A percentile compares a stretch with the other conserved stretches of the same genome.
These are phyloP conservation scores for Perodicticus potto DNA, from an alignment of 2,797 vertebrate genomes.

Conservation along the genomic window DNA sequence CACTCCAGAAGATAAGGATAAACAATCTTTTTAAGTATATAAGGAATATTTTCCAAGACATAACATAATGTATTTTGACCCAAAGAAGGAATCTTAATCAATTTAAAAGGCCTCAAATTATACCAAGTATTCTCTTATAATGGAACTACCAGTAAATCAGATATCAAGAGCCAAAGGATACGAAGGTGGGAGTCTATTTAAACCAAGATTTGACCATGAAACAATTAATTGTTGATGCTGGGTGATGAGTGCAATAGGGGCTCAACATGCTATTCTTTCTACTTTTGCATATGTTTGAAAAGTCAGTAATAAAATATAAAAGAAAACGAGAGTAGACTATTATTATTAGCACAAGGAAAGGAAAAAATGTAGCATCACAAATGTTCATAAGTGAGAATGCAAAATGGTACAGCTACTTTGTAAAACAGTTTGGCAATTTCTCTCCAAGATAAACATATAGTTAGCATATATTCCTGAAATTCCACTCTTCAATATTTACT, in stretches of 20 bases:
- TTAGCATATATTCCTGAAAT: neutral
- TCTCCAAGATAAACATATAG: neutral
- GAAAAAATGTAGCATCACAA: neutral
- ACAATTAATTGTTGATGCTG: neutral
- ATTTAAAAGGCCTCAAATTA: neutral
- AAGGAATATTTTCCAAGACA: neutral
- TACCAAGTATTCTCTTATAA: neutral
- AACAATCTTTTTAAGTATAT: neutral
- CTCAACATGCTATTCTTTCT: neutral
- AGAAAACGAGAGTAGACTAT: neutral
- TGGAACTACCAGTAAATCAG: neutral
- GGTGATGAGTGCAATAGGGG: neutral
- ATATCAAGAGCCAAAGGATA: neutral
- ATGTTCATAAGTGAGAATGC: neutral
- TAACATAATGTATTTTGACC: neutral
- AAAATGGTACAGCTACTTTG: neutral
- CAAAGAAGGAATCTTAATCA: conserved; percentile 25
- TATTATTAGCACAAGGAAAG: neutral
- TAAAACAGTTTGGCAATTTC: conserved; percentile 30
- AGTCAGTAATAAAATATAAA: conserved; percentile 49
- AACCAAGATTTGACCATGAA: neutral
- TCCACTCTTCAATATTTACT: neutral
- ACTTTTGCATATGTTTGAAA: conserved; percentile 9
- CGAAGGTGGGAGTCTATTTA: neutral
- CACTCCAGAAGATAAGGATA: neutral